Evolutionary conservation across 2,113 vertebrate genomes (phyloP).

Genomic region (Chloropsis hardwickii): DNA sequence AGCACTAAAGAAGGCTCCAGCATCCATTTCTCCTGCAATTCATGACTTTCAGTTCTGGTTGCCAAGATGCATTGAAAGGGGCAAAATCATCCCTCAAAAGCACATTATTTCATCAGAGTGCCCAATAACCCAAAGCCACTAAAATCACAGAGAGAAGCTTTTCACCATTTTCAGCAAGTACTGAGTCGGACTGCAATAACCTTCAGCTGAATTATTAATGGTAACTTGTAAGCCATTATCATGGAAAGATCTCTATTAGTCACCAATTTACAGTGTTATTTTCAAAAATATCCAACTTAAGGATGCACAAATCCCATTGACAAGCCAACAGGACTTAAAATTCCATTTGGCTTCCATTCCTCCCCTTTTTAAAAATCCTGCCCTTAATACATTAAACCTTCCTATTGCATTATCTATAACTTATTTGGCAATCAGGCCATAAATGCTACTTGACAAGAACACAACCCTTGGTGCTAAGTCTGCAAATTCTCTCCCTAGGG

Average conservation of each 20-base stretch:
- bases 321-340: slow-evolving; percentile 3
- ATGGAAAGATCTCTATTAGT: slow-evolving; percentile 2
- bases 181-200: not conserved
- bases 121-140: not conserved
- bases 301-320: not conserved
- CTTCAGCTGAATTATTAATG: slow-evolving; percentile 52
- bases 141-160: not conserved
- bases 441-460: not conserved
- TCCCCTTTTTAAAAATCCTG: not conserved
- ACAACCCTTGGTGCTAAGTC: not conserved
- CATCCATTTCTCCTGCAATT: not conserved
- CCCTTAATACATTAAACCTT: not conserved
- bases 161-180: not conserved
- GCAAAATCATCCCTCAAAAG: not conserved
- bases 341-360: slow-evolving; percentile 20
- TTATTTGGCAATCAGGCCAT: not conserved
- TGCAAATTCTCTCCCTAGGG: not conserved
- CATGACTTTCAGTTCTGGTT: not conserved
- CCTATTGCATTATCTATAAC: not conserved
- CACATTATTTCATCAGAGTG: not conserved
- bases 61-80: not conserved
- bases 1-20: not conserved
- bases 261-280: not conserved
- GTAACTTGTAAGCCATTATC: not conserved
- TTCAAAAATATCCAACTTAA: not conserved